phyloP scores from a whole-genome alignment of 1,140 invertebrate genomes.

The Oryctes rhinoceros region DNA sequence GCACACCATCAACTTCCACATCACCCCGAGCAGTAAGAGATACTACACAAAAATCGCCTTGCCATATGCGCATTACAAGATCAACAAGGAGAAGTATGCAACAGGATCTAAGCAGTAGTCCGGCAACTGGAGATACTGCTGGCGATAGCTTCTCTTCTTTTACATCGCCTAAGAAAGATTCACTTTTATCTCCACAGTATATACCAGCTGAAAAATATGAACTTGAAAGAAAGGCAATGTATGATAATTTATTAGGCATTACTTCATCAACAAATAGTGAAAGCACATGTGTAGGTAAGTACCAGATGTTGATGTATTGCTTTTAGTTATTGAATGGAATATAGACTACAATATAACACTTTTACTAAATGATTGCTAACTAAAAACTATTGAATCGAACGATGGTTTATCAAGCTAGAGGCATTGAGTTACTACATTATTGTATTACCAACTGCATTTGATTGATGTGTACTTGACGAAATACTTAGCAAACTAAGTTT shows the following conservation, averaged over 20 bases:
- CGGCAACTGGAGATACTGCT: constrained; percentile 57
- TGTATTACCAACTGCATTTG: too few relatives aligned
- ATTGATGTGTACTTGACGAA: too few relatives aligned
- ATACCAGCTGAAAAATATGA: constrained; percentile 61
- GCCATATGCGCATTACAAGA: constrained; percentile 51
- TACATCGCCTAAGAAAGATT: constrained; percentile 54
- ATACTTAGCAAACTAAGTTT: too few relatives aligned
- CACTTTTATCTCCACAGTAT: constrained; percentile 59
- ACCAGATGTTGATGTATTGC: neutral
- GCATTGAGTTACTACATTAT: too few relatives aligned
- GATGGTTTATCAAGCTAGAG: too few relatives aligned
- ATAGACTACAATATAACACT: too few relatives aligned
- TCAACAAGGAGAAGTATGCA: constrained; percentile 58
- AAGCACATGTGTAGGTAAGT: neutral
- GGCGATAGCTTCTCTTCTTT: constrained; percentile 55
- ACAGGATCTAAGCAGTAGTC: constrained; percentile 57
- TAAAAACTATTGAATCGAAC: too few relatives aligned
- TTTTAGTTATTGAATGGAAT: too few relatives aligned
- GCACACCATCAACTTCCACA: constrained; percentile 55
- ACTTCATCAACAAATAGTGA: constrained; percentile 42
- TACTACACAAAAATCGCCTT: constrained; percentile 45
- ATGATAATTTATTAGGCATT: constrained; percentile 58
- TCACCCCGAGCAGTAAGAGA: constrained; percentile 55
- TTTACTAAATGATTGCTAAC: too few relatives aligned
- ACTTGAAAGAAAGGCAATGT: constrained; percentile 58